A percentile compares a stretch with the other conserved stretches of the same genome.
phyloP scores from a whole-genome alignment of 1,140 invertebrate species.

The Zelostemma sp. region DNA sequence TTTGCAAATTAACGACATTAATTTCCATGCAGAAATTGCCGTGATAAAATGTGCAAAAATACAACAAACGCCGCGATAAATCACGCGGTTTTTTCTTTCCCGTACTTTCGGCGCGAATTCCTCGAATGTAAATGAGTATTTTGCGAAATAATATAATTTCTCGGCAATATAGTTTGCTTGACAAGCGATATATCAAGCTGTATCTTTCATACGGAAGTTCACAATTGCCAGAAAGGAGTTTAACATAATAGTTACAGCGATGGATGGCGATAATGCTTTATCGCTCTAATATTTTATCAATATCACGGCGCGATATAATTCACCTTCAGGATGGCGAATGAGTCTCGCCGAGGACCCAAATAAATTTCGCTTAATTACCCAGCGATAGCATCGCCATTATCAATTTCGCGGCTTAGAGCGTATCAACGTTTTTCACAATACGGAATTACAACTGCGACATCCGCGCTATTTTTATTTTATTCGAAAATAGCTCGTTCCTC shows the following conservation, averaged over 20 bases:
- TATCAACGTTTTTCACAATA: slow-evolving; percentile 16
- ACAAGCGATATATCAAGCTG: slow-evolving; percentile 3
- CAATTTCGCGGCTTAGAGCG: slow-evolving; percentile 41
- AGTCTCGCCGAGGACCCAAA: slow-evolving; percentile 32
- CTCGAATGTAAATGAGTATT: neutral
- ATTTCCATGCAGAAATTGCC: too few relatives aligned
- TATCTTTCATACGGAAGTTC: slow-evolving; percentile 28
- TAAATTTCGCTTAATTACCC: slow-evolving; percentile 45
- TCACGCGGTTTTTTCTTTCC: too few relatives aligned
- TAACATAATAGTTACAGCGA: slow-evolving; percentile 42
- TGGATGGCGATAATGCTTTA: slow-evolving; percentile 44
- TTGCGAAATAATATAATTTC: neutral
- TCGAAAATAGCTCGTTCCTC: too few relatives aligned
- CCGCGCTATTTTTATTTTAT: neutral
- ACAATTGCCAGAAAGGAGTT: slow-evolving; percentile 33
- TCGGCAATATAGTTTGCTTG: neutral
- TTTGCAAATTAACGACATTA: too few relatives aligned
- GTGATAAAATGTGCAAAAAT: too few relatives aligned
- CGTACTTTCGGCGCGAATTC: neutral
- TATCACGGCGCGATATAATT: slow-evolving; percentile 41
- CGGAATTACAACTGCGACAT: slow-evolving; percentile 20
- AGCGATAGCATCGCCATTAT: slow-evolving; percentile 42
- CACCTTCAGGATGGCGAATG: slow-evolving; percentile 30
- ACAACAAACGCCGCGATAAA: too few relatives aligned
- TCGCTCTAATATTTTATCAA: slow-evolving; percentile 43